Percentiles rank a stretch among this genome's conserved stretches.
phyloP scores from a whole-genome alignment of 2,888 invertebrate genomes.

The Gerris lacustris region DNA sequence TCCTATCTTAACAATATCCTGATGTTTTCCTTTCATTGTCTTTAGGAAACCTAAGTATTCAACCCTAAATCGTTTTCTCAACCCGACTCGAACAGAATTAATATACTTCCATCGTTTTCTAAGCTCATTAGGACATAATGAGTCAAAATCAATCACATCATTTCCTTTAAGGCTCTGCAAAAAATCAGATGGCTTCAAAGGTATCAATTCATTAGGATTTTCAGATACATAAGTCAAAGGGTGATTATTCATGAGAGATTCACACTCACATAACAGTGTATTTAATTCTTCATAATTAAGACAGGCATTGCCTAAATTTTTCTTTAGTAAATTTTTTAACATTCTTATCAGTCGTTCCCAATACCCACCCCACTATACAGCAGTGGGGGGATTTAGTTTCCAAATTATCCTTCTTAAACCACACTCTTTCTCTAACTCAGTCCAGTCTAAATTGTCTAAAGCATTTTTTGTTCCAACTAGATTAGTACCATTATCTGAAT shows the following conservation, averaged over 20 bases:
- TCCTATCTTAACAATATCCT: neutral
- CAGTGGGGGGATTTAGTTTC: constrained; percentile 28
- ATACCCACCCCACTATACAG: no score
- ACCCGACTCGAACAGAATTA: neutral
- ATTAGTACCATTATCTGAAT: constrained; percentile 7
- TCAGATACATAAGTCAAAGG: constrained; percentile 19
- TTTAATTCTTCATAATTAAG: constrained; percentile 17
- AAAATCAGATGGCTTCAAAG: neutral
- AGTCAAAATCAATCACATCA: neutral
- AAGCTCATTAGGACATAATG: neutral
- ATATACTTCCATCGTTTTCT: neutral
- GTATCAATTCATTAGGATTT: neutral
- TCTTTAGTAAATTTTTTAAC: constrained; percentile 14
- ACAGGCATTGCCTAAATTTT: constrained; percentile 13
- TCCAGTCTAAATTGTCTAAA: constrained; percentile 5
- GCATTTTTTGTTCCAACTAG: constrained; percentile 9
- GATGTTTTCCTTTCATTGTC: neutral
- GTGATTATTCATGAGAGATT: constrained; percentile 16
- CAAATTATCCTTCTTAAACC: constrained; percentile 28
- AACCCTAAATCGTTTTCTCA: constrained; percentile 2
- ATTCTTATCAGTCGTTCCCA: constrained; percentile 15
- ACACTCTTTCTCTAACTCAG: constrained; percentile 10
- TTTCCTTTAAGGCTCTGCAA: neutral
- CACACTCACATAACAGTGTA: constrained; percentile 20
- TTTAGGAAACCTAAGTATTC: neutral